Conservation (phyloP, 2,888 invertebrate genomes). For the Coelogynopora nodosa region DNA sequence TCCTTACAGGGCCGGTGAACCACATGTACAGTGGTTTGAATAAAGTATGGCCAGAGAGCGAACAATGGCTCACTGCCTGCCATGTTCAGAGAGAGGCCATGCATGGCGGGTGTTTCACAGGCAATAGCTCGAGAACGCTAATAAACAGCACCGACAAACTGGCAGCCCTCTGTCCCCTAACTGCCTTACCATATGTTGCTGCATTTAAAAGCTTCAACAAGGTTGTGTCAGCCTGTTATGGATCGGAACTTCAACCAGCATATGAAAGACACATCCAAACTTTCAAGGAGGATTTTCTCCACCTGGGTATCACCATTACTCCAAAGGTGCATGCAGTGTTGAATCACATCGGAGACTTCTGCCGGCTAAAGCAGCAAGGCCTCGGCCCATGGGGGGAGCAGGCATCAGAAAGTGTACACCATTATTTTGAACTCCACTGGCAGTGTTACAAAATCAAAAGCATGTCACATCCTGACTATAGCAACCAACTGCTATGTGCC, state of each 20-base stretch:
- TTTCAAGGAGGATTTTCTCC: neutral
- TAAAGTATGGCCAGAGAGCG: neutral
- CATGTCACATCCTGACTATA: neutral
- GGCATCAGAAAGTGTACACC: neutral
- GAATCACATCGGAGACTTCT: neutral
- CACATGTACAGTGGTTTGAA: neutral
- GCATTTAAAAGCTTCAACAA: neutral
- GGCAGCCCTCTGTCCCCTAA: neutral
- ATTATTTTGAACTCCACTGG: neutral
- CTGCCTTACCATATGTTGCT: neutral
- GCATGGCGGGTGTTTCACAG: neutral
- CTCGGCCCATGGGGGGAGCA: neutral
- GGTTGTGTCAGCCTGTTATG: neutral
- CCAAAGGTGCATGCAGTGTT: conserved; percentile 9
- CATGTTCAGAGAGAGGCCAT: neutral
- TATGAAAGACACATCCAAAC: neutral
- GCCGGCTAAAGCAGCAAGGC: neutral
- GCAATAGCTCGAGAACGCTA: neutral
- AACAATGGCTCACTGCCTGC: neutral
- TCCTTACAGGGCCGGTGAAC: neutral
- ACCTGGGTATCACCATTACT: neutral
- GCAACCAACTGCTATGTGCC: neutral
- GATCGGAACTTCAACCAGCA: neutral
- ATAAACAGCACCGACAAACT: neutral
- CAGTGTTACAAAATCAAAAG: neutral